Conservation (phyloP, 2,888 invertebrate species). For the Acrobasis suavella region DNA sequence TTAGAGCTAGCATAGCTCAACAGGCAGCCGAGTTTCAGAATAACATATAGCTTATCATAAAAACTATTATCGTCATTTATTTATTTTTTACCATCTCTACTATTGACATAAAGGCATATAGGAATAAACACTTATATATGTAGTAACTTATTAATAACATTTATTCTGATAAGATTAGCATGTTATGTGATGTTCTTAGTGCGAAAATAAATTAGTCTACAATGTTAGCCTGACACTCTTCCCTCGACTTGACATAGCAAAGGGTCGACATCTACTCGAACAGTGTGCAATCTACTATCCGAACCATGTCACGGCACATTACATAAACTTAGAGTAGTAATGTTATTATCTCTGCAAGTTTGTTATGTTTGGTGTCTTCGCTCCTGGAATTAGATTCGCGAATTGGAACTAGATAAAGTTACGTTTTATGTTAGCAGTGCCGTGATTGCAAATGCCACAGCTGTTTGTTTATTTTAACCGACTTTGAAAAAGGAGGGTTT, state of each 20-base stretch:
- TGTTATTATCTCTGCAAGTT: constrained; percentile 20
- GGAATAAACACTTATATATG: no score
- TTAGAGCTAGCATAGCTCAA: no score
- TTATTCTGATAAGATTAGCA: no score
- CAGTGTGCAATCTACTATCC: constrained; percentile 1
- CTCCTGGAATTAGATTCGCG: constrained; percentile 8
- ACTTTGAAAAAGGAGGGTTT: not conserved
- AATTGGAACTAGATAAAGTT: constrained; percentile 10
- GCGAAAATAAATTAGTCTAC: not conserved
- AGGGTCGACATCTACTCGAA: not conserved
- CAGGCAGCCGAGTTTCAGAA: no score
- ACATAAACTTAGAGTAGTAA: constrained; percentile 20
- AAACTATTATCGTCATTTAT: no score
- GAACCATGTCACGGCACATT: constrained; percentile 21
- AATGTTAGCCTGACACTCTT: not conserved
- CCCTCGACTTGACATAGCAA: not conserved
- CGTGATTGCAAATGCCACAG: not conserved
- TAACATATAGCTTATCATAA: no score
- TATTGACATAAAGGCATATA: no score
- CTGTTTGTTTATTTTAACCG: not conserved
- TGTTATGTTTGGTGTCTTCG: constrained; percentile 18
- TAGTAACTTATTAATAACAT: no score
- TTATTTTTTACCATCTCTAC: no score
- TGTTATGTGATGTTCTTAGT: no score
- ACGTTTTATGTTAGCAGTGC: not conserved